These are phyloP conservation scores for Harpagifer antarcticus DNA, from an alignment of 2,797 vertebrate species.

Conservation along the genomic window DNA sequence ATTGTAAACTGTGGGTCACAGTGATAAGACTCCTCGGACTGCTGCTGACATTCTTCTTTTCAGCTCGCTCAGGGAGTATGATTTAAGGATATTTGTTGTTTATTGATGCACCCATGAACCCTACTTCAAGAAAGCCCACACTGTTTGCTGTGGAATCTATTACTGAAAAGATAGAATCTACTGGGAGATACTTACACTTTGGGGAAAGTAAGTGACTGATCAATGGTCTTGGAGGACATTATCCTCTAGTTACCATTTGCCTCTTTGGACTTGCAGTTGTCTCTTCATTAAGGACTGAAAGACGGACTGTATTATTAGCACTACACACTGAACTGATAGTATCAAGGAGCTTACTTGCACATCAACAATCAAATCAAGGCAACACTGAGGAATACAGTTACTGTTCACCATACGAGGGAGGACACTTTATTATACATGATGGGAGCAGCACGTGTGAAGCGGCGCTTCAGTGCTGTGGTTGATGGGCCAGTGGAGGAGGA, in stretches of 20 bases:
- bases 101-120: slow-evolving; percentile 16
- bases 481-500: slow-evolving; percentile 87
- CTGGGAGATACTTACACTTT: slow-evolving; percentile 17
- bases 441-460: slow-evolving; percentile 88
- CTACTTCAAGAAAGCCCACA: slow-evolving; percentile 18
- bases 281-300: slow-evolving; percentile 35
- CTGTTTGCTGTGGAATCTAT: slow-evolving; percentile 32
- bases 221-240: slow-evolving; percentile 37
- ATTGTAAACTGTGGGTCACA: slow-evolving; percentile 15
- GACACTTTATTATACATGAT: slow-evolving; percentile 60
- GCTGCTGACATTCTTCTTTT: slow-evolving; percentile 35
- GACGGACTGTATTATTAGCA: slow-evolving; percentile 22
- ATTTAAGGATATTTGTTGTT: slow-evolving; percentile 33
- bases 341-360: slow-evolving; percentile 14
- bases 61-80: slow-evolving; percentile 24
- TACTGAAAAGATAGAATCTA: slow-evolving; percentile 27
- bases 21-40: slow-evolving; percentile 30
- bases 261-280: slow-evolving; percentile 35
- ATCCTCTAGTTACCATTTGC: slow-evolving; percentile 32
- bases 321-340: slow-evolving; percentile 21
- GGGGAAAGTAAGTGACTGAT: slow-evolving; percentile 40
- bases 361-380: slow-evolving; percentile 33
- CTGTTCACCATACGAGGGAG: background rate
- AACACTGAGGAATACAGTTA: slow-evolving; percentile 14
- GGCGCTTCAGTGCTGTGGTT: slow-evolving; percentile 87